Conservation (phyloP, 2,888 invertebrate genomes). For the Athalia rosae region DNA sequence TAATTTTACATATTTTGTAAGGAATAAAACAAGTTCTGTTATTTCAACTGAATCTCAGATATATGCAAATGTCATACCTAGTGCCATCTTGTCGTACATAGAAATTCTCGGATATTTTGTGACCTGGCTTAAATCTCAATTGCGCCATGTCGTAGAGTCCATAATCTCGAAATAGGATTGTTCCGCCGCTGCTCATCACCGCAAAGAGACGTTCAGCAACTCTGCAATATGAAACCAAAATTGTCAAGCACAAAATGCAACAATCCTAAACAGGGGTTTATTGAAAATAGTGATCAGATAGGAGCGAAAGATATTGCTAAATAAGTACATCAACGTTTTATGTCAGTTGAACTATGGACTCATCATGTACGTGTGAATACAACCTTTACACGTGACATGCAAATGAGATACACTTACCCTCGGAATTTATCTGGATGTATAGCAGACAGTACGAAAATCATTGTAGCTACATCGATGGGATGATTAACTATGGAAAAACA, state of each 20-base stretch:
- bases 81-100: conserved; percentile 99
- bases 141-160: conserved; percentile 98
- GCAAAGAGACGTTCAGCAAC: conserved; percentile 77
- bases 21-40: not conserved
- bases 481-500: conserved; percentile 76
- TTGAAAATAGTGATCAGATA: conserved; percentile 34
- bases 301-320: conserved; percentile 72
- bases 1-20: not conserved
- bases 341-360: conserved; percentile 71
- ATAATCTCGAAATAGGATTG: conserved; percentile 93
- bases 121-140: conserved; percentile 92
- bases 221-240: conserved; percentile 64
- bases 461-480: conserved; percentile 86
- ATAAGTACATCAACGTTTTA: conserved; percentile 59
- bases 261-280: conserved; percentile 36
- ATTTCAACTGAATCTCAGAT: conserved; percentile 19
- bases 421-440: conserved; percentile 91
- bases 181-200: conserved; percentile 84
- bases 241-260: not conserved
- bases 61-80: conserved; percentile 74
- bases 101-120: conserved; percentile 93
- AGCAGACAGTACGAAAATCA: conserved; percentile 97
- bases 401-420: conserved; percentile 72
- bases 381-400: not conserved
- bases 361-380: conserved; percentile 58